Conservation (phyloP, 2,113 vertebrate species). For the Etia nguti region DNA sequence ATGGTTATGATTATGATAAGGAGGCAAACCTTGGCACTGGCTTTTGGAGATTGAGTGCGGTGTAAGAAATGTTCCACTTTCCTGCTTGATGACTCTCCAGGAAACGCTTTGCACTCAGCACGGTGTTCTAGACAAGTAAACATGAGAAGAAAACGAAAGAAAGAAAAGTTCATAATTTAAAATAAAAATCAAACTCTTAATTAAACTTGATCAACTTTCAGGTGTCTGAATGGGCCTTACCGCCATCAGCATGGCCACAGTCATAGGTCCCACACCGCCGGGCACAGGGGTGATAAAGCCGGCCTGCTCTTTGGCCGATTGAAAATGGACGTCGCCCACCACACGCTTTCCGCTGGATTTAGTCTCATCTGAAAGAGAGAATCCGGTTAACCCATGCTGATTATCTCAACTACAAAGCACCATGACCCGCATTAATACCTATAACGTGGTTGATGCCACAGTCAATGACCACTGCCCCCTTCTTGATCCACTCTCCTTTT, state of each 20-base stretch:
- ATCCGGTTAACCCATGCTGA: background rate
- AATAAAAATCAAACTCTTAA: background rate
- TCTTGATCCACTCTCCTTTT: constrained; percentile 95
- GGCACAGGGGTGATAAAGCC: constrained; percentile 95
- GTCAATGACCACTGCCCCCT: constrained; percentile 93
- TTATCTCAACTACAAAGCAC: background rate
- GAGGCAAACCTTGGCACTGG: constrained; percentile 87
- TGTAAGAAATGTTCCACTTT: constrained; percentile 86
- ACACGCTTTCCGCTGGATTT: constrained; percentile 85
- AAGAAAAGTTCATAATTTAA: background rate
- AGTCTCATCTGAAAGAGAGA: constrained; percentile 76
- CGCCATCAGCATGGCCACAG: constrained; percentile 98
- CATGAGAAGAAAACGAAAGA: background rate
- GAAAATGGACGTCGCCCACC: constrained; percentile 88
- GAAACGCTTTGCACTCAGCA: constrained; percentile 87
- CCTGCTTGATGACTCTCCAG: constrained; percentile 80
- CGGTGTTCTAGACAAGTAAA: constrained; percentile 81
- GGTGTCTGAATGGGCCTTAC: constrained; percentile 53
- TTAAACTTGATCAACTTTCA: background rate
- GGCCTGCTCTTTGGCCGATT: constrained; percentile 84
- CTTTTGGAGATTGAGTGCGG: constrained; percentile 74
- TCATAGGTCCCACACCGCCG: constrained; percentile 97
- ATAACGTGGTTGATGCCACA: constrained; percentile 94
- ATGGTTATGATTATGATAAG: background rate
- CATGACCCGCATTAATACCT: constrained; percentile 64